Conservation (phyloP, 1,140 invertebrate species). For the Drosophila hydei region DNA sequence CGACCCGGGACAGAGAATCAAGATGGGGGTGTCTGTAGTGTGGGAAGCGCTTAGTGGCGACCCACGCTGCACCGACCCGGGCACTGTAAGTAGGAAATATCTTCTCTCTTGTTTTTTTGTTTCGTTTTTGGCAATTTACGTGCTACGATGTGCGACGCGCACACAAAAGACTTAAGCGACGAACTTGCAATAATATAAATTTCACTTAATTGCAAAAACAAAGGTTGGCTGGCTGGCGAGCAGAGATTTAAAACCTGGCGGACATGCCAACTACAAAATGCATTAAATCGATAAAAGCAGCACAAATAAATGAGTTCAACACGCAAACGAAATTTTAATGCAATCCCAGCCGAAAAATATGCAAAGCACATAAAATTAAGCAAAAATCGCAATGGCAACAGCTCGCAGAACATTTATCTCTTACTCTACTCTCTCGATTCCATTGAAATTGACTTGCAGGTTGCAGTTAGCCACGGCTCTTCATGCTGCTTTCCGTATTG, state of each 20-base stretch:
- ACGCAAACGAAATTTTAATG: constrained; percentile 78
- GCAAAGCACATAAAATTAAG: constrained; percentile 81
- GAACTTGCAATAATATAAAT: constrained; percentile 79
- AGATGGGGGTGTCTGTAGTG: constrained; percentile 1
- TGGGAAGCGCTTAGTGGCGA: constrained; percentile 40
- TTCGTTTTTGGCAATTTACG: constrained; percentile 74
- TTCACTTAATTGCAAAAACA: constrained; percentile 77
- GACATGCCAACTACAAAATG: constrained; percentile 63
- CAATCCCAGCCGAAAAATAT: constrained; percentile 59
- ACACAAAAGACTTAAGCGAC: constrained; percentile 82
- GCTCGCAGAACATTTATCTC: constrained; percentile 65
- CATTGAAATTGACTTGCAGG: constrained; percentile 65
- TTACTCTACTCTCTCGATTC: constrained; percentile 55
- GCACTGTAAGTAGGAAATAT: constrained; percentile 66
- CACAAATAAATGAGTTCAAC: constrained; percentile 74
- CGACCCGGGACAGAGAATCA: constrained; percentile 11
- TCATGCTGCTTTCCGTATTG: constrained; percentile 34
- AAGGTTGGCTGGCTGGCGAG: constrained; percentile 21
- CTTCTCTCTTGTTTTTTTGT: too few species aligned
- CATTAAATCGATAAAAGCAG: constrained; percentile 75
- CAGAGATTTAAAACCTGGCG: constrained; percentile 44
- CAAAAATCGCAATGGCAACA: constrained; percentile 50
- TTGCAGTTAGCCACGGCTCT: constrained; percentile 23
- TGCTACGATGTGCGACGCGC: constrained; percentile 63
- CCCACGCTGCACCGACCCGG: constrained; percentile 49